These are phyloP conservation scores for Coremacera marginata DNA, from an alignment of 2,888 invertebrate genomes.

Conservation along the genomic window DNA sequence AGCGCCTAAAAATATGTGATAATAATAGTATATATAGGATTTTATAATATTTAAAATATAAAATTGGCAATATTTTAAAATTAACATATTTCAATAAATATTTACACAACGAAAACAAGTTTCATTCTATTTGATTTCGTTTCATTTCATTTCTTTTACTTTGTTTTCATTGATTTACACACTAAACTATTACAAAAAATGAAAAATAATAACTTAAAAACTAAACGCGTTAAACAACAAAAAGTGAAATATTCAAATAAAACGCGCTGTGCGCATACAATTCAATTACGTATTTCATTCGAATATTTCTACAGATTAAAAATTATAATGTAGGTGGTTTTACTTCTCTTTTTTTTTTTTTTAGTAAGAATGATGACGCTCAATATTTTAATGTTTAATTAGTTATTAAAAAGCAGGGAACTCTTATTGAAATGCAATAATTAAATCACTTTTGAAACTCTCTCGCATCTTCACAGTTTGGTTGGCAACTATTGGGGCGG, in stretches of 20 bases:
- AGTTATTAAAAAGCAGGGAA: neutral
- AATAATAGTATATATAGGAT: neutral
- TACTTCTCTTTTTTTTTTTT: neutral
- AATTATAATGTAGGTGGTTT: neutral
- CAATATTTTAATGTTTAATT: neutral
- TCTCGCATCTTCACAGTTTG: neutral
- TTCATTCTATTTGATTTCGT: neutral
- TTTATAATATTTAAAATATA: neutral
- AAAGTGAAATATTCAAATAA: conserved; percentile 18
- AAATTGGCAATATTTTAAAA: conserved; percentile 6
- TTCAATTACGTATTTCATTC: conserved; percentile 16
- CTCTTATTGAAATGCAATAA: conserved; percentile 4
- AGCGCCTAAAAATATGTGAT: conserved; percentile 38
- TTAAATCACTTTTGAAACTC: neutral
- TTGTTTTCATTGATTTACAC: neutral
- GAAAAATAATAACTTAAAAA: conserved; percentile 18
- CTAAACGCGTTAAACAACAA: conserved; percentile 4
- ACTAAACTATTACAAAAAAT: neutral
- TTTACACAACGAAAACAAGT: conserved; percentile 33
- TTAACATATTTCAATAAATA: conserved; percentile 38
- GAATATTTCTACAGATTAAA: conserved; percentile 9
- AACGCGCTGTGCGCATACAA: conserved; percentile 10
- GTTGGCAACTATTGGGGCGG: neutral
- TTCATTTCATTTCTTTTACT: neutral
- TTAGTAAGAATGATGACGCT: neutral